A percentile compares a stretch with the other conserved stretches of the same genome.
phyloP scores from a whole-genome alignment of 2,113 vertebrate genomes.

The Carollia perspicillata region DNA sequence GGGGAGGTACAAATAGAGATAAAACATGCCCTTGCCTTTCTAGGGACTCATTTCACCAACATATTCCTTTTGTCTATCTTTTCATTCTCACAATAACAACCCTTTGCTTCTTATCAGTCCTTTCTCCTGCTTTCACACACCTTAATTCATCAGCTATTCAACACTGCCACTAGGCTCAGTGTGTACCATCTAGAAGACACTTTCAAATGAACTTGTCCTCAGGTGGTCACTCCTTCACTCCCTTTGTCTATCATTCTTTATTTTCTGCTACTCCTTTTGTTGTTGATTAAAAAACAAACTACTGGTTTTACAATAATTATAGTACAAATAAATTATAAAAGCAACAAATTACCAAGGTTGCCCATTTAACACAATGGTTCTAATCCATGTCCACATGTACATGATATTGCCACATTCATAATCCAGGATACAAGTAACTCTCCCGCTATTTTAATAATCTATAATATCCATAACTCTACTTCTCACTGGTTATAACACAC shows the following conservation, averaged over 20 bases:
- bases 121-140: background rate
- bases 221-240: background rate
- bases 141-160: background rate
- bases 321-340: background rate
- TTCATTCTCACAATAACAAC: background rate
- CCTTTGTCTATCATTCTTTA: background rate
- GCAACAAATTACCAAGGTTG: background rate
- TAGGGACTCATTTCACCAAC: background rate
- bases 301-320: background rate
- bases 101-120: background rate
- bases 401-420: background rate
- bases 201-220: background rate
- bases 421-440: background rate
- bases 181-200: background rate
- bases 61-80: background rate
- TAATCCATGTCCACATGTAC: background rate
- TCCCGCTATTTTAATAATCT: background rate
- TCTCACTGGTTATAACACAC: background rate
- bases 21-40: background rate
- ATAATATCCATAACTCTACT: background rate
- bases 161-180: background rate
- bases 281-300: background rate
- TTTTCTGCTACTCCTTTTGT: background rate
- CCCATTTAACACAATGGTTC: background rate
- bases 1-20: background rate